phyloP scores from a whole-genome alignment of 1,140 invertebrate species.

The Belonocnema kinseyi region DNA sequence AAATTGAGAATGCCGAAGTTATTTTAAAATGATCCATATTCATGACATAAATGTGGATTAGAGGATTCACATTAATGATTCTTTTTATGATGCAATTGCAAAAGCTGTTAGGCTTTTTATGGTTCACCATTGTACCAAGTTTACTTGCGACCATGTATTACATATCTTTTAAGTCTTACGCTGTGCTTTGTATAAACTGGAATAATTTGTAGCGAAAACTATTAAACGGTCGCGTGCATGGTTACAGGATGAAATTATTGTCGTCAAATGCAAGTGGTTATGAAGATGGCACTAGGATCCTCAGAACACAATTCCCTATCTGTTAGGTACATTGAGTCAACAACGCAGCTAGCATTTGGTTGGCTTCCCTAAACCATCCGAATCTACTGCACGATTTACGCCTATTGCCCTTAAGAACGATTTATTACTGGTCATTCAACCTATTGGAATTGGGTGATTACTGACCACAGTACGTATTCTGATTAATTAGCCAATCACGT shows the following conservation, averaged over 20 bases:
- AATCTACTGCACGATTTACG: constrained; percentile 9
- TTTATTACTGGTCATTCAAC: constrained; percentile 1
- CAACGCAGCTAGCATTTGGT: not conserved
- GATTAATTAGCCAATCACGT: not conserved
- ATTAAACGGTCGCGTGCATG: not conserved
- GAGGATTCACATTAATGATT: no score
- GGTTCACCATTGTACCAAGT: not conserved
- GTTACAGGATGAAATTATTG: not conserved
- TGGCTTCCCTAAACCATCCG: constrained; percentile 11
- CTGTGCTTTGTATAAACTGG: not conserved
- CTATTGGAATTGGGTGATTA: not conserved
- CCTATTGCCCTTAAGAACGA: constrained; percentile 1
- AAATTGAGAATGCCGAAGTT: no score
- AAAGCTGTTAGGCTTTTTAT: no score
- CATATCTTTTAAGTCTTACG: not conserved
- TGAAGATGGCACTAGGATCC: constrained; percentile 9
- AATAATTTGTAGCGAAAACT: not conserved
- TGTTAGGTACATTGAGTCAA: constrained; percentile 16
- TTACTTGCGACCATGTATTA: not conserved
- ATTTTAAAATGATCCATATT: no score
- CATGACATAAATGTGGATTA: no score
- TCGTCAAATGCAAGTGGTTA: constrained; percentile 10
- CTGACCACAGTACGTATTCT: not conserved
- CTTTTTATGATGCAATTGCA: no score
- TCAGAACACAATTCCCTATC: not conserved